Evolutionary conservation across 2,888 invertebrate genomes (phyloP).

Genomic region (Empis stercorea): DNA sequence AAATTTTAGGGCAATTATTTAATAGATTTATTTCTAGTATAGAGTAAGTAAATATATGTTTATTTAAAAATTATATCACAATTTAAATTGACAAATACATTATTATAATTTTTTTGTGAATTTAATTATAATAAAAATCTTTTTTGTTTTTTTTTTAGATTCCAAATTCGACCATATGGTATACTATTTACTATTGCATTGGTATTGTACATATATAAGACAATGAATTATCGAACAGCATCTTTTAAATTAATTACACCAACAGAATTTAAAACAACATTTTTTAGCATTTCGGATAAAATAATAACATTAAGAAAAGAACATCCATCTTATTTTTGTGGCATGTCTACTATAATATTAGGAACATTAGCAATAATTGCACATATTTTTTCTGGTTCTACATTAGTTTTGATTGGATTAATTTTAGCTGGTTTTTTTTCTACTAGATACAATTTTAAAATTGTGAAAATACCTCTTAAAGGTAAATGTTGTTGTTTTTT

Average conservation of each 20-base stretch:
- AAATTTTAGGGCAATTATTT: too few species aligned
- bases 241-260: conserved; percentile 24
- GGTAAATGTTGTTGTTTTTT: conserved; percentile 16
- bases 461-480: conserved; percentile 25
- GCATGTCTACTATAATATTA: conserved; percentile 19
- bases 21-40: too few species aligned
- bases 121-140: not conserved
- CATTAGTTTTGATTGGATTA: conserved; percentile 24
- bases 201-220: conserved; percentile 28
- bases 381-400: conserved; percentile 28
- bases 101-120: not conserved
- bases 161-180: conserved; percentile 28
- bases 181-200: conserved; percentile 25
- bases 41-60: too few species aligned
- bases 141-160: conserved; percentile 20
- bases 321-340: conserved; percentile 26
- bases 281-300: conserved; percentile 15
- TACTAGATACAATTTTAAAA: conserved; percentile 28
- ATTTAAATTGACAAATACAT: too few species aligned
- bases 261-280: conserved; percentile 22
- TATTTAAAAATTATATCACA: too few species aligned
- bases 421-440: conserved; percentile 25
- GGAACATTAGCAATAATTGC: conserved; percentile 26
- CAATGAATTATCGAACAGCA: conserved; percentile 18
- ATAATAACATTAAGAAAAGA: conserved; percentile 20